phyloP scores from a whole-genome alignment of 2,797 vertebrate species.

The Girardinus metallicus region DNA sequence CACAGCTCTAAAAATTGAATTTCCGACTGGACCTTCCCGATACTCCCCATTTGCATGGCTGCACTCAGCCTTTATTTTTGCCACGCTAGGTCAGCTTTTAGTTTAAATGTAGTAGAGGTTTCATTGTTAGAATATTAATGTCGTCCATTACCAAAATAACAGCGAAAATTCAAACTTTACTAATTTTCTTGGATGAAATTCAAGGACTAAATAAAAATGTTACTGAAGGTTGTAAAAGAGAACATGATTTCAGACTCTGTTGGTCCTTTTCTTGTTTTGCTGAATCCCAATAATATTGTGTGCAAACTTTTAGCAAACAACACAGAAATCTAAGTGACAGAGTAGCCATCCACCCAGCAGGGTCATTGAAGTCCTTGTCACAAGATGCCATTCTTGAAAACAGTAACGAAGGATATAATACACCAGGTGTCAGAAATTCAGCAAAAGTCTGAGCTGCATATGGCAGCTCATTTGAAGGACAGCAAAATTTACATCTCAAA shows the following conservation, averaged over 20 bases:
- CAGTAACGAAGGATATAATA: background rate
- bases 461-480: background rate
- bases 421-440: background rate
- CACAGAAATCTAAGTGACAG: background rate
- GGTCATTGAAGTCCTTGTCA: background rate
- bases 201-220: background rate
- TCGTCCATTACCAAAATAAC: slow-evolving; percentile 4
- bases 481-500: background rate
- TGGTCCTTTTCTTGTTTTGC: background rate
- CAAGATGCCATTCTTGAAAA: background rate
- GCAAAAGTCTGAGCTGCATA: background rate
- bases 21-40: slow-evolving; percentile 30
- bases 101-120: slow-evolving; percentile 52
- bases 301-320: background rate
- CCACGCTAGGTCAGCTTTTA: slow-evolving; percentile 47
- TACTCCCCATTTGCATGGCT: slow-evolving; percentile 36
- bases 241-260: background rate
- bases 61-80: background rate
- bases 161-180: background rate
- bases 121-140: slow-evolving; percentile 61
- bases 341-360: background rate
- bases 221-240: background rate
- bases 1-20: slow-evolving; percentile 34
- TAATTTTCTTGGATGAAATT: background rate
- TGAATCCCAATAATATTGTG: background rate